Base-by-base conservation (phyloP, 2,888 invertebrate genomes). In the Megamerina dolium region DNA sequence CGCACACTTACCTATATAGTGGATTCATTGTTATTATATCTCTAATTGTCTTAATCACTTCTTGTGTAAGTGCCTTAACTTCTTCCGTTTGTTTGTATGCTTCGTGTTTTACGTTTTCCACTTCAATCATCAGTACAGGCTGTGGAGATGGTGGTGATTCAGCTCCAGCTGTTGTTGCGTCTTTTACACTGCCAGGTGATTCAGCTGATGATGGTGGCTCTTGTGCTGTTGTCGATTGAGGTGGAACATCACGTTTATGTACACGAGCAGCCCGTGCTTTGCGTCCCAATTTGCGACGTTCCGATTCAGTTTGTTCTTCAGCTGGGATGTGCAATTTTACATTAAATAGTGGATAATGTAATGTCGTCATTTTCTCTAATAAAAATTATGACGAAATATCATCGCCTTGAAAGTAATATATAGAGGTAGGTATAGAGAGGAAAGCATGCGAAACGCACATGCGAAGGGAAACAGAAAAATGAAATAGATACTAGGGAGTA, bases 11-110 rank as follows among this genome's bases (percentile, higher is more conserved):
- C 80, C 80, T 77, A 66, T 97, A 97, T 45, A 99, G 74, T 1
- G 96, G 94, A 79, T 97, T 99, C 76, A 97, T 79, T 53, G 91
- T 89, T 49, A 99, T 95, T 46, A 99, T 95, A 73, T 99, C 99
- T 41, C 95, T 77, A 52, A 97, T 94, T 0, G 96, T 97, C 73
- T 96, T 94, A 34, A 96, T 93, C 45, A 96, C 82, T 76, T 97
- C 96, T 70, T 95, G 94, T 0, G 93, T 95, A 43, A 95, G 66
- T 0, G 96, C 96, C 74, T 96, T 97, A 12, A 97, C 87, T 75
- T 97, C 96, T 64, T 94, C 93, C 0, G 88, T 93, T 67, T 87
- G 87, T 52, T 84, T 79, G 67, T 90, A 96, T 55, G 88, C 85
- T 50, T 92, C 85, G 58, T 94, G 90, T 43, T 81, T 78, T 40